Percentiles rank a stretch among this genome's conserved stretches.
Conservation (phyloP, 2,113 vertebrate genomes). For the Pomatostomus ruficeps region DNA sequence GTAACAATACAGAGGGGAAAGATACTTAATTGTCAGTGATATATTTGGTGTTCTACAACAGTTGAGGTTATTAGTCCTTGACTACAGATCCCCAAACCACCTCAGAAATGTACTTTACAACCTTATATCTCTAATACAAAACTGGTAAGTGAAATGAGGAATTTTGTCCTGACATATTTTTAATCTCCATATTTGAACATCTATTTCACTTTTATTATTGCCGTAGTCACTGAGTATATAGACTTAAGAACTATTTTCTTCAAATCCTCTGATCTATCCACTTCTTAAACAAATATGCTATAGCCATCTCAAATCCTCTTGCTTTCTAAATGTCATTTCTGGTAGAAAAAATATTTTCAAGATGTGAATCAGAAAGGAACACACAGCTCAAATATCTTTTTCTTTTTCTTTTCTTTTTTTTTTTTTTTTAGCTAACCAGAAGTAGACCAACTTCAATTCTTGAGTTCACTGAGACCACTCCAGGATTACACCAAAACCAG, state of each 20-base stretch:
- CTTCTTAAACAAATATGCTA: not conserved
- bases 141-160: not conserved
- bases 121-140: not conserved
- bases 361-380: not conserved
- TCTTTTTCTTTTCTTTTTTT: too few species aligned
- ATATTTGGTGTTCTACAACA: not conserved
- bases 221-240: not conserved
- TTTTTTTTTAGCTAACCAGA: not conserved
- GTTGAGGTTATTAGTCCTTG: not conserved
- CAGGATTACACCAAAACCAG: not conserved
- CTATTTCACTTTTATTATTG: not conserved
- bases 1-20: not conserved
- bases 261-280: not conserved
- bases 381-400: fast-evolving
- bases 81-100: not conserved
- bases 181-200: not conserved
- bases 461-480: not conserved
- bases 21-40: not conserved
- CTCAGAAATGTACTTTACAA: not conserved
- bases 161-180: not conserved
- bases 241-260: not conserved
- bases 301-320: not conserved
- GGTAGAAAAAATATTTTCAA: not conserved
- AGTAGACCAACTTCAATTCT: not conserved
- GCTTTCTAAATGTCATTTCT: not conserved